Conservation (phyloP, 2,888 invertebrate genomes). For the Celastrina argiolus region DNA sequence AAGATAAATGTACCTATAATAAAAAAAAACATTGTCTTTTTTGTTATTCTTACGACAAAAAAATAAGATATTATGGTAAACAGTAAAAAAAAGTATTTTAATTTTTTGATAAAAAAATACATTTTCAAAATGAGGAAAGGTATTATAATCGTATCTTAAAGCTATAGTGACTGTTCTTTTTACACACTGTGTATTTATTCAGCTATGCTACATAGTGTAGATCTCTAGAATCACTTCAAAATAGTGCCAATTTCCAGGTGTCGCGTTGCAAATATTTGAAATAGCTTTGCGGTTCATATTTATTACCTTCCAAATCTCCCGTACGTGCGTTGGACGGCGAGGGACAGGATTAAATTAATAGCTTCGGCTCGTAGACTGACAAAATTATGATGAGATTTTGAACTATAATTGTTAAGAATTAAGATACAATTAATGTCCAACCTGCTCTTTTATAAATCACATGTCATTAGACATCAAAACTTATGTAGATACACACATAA, state of each 20-base stretch:
- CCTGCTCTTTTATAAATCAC: conserved; percentile 5
- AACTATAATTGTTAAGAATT: conserved; percentile 15
- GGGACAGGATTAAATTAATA: conserved; percentile 7
- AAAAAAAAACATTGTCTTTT: no score
- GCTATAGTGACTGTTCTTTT: no score
- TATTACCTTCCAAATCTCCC: conserved; percentile 11
- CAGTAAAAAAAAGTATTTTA: no score
- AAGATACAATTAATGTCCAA: background rate
- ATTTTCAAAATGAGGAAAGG: no score
- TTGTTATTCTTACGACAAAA: no score
- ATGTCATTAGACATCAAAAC: no score
- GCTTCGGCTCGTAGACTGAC: conserved; percentile 9
- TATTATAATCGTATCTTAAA: no score
- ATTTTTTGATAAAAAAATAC: no score
- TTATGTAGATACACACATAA: no score
- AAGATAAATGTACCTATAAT: no score
- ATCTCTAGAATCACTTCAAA: background rate
- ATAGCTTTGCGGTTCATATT: conserved; percentile 16
- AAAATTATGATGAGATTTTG: conserved; percentile 9
- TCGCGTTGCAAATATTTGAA: conserved; percentile 17
- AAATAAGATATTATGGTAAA: no score
- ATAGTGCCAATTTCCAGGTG: conserved; percentile 21
- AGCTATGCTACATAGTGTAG: background rate
- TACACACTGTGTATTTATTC: background rate
- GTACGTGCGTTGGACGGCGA: conserved; percentile 10